Conservation (phyloP, 2,888 invertebrate genomes). For the Drosophila lutescens region DNA sequence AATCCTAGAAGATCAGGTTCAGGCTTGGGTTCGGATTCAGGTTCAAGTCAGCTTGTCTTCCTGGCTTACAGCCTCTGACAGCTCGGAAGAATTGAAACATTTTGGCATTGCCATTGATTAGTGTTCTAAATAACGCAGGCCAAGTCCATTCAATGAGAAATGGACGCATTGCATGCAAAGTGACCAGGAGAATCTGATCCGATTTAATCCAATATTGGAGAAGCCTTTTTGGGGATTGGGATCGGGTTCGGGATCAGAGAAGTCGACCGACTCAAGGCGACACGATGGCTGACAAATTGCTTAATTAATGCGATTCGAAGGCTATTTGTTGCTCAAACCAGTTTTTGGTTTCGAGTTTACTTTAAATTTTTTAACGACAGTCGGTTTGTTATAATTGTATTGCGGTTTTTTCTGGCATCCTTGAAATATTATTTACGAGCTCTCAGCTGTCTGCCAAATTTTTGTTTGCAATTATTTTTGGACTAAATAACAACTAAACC, state of each 20-base stretch:
- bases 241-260: constrained; percentile 48
- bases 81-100: constrained; percentile 69
- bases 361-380: constrained; percentile 7
- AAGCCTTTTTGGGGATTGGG: constrained; percentile 36
- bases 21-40: background rate
- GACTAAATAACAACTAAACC: background rate
- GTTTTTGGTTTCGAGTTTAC: constrained; percentile 45
- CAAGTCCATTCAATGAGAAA: constrained; percentile 58
- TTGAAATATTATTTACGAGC: constrained; percentile 19
- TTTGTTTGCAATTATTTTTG: background rate
- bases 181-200: constrained; percentile 37
- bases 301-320: constrained; percentile 72
- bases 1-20: constrained; percentile 56
- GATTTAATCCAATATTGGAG: constrained; percentile 15
- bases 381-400: constrained; percentile 23
- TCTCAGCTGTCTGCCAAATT: background rate
- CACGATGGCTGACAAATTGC: constrained; percentile 73
- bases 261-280: constrained; percentile 35
- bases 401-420: constrained; percentile 37
- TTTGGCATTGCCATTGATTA: constrained; percentile 69
- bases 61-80: constrained; percentile 52
- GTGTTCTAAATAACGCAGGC: constrained; percentile 70
- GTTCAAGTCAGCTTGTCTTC: constrained; percentile 45
- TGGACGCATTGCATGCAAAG: constrained; percentile 73
- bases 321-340: constrained; percentile 65